Base-by-base conservation (phyloP, 2,888 invertebrate genomes). In the Lithophane semibrunnea region DNA sequence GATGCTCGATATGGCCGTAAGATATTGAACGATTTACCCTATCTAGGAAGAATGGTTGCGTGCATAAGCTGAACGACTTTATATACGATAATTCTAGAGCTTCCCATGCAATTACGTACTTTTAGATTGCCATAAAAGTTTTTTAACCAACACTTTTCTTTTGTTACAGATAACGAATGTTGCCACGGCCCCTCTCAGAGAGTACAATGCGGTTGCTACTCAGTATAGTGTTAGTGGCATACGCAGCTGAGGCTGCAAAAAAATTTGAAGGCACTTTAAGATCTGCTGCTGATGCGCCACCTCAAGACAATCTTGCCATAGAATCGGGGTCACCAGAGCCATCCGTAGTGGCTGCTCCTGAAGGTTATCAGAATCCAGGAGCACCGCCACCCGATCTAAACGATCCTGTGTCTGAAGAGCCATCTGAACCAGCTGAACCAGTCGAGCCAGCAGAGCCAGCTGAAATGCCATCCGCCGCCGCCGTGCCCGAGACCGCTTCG, bases 121-220 rank as follows among this genome's bases (percentile, higher is more conserved):
- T 89, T 90, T 91, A 90, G 90, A 91, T 90, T 91, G 89, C 90
- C 82, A 89, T 92, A 91, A 91, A 91, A 84, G 82, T 90, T 91
- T 92, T 92, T 93, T 90, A 91, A 93, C 88, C 90, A 91, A 90
- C 90, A 89, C 90, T 91, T 90, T 92, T 93, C 92, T 92, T 93
- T 96, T 96, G 96, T 96, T 96, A 90, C 96, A 96, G 96, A 96
- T 94, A 94, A 92, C 92, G 85, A 93, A 95, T 95, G 94, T 93
- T 95, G 94, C 95, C 94, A 95, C 95, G 96, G 94, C 94, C 93
- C 89, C 91, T 93, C 88, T 88, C 91, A 88, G 91, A 92, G 88
- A 92, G 89, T 87, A 96, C 93, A 92, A 96, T 96, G 96, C 94
- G 95, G 94, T 91, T 96, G 90, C 88, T 96, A 90, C 90, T 96